These are phyloP conservation scores for Fukomys damarensis DNA, from an alignment of 2,113 vertebrate species.

Conservation along the genomic window DNA sequence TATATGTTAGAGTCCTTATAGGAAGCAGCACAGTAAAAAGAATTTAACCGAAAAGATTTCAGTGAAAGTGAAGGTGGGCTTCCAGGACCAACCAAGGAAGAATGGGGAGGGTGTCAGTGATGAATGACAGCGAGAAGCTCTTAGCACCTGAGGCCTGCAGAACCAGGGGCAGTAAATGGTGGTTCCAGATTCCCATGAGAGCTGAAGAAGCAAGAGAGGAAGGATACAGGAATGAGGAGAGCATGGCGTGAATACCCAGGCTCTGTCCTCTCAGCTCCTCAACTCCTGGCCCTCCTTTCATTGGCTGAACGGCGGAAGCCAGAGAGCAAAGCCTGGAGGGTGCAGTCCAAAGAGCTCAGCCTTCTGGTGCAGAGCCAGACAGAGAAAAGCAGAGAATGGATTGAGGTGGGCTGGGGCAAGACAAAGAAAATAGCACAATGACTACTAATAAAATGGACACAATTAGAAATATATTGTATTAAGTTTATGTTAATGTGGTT, in stretches of 20 bases:
- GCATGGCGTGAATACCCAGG: background rate
- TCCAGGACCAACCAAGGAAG: background rate
- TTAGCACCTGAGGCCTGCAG: background rate
- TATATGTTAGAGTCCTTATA: background rate
- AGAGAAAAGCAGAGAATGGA: background rate
- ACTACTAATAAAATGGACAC: background rate
- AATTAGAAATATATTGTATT: background rate
- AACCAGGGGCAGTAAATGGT: background rate
- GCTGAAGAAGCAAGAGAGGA: background rate
- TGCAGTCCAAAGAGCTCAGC: background rate
- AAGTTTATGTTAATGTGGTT: background rate
- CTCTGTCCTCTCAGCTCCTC: background rate
- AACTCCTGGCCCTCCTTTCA: background rate
- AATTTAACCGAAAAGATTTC: conserved; percentile 9
- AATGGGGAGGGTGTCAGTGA: background rate
- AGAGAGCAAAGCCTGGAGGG: background rate
- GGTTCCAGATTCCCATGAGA: background rate
- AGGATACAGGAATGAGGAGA: background rate
- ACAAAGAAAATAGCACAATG: background rate
- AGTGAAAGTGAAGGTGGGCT: background rate
- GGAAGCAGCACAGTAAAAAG: background rate
- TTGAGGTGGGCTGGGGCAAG: too few relatives aligned
- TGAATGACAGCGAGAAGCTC: background rate
- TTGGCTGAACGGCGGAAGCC: background rate
- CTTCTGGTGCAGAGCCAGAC: background rate